These are phyloP conservation scores for Pterois miles DNA, from an alignment of 2,797 vertebrate species.

Conservation along the genomic window DNA sequence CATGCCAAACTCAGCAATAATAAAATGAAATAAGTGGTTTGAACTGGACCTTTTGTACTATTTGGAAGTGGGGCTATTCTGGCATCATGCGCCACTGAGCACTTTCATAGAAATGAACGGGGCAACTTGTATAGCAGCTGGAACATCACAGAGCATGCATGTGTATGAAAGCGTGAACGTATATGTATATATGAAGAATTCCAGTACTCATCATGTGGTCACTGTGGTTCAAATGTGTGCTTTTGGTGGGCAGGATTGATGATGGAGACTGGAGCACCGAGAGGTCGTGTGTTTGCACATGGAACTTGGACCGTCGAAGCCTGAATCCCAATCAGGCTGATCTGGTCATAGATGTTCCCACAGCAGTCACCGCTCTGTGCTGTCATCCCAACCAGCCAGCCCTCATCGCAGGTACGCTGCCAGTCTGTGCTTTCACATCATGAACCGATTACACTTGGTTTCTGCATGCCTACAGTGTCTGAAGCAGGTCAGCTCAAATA, in stretches of 20 bases:
- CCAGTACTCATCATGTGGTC: not conserved
- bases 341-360: constrained; percentile 84
- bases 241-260: constrained; percentile 74
- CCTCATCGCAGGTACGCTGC: constrained; percentile 84
- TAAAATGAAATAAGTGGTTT: too few species aligned
- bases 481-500: not conserved
- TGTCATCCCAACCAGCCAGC: constrained; percentile 91
- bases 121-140: too few species aligned
- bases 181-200: too few species aligned
- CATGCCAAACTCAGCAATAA: too few species aligned
- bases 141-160: too few species aligned
- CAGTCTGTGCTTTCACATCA: not conserved
- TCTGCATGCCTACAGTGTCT: not conserved
- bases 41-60: too few species aligned
- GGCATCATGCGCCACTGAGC: too few species aligned
- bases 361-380: constrained; percentile 86
- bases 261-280: constrained; percentile 91
- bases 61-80: too few species aligned
- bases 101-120: too few species aligned
- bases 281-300: constrained; percentile 88
- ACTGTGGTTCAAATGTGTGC: not conserved
- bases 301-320: constrained; percentile 91
- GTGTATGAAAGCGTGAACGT: too few species aligned
- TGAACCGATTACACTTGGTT: not conserved
- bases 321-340: constrained; percentile 85